phyloP scores from a whole-genome alignment of 1,140 invertebrate genomes.

The Apis dorsata region DNA sequence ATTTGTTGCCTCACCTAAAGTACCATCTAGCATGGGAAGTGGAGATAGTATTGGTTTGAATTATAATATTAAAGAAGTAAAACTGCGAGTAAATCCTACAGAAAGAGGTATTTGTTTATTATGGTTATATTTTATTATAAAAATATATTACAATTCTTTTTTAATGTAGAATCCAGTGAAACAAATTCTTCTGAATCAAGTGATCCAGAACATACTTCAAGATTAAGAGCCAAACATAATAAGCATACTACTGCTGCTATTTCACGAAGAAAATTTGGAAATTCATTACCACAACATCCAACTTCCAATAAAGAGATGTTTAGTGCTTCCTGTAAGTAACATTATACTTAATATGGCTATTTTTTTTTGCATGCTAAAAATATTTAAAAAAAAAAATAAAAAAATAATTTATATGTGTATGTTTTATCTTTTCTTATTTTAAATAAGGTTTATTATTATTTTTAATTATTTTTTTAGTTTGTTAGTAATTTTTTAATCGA shows the following conservation, averaged over 20 bases:
- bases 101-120: constrained; percentile 71
- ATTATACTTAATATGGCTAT: background rate
- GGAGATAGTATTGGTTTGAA: constrained; percentile 75
- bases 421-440: background rate
- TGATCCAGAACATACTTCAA: constrained; percentile 74
- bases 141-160: background rate
- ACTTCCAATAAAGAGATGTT: constrained; percentile 70
- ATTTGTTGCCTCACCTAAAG: constrained; percentile 91
- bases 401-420: background rate
- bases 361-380: constrained; percentile 2
- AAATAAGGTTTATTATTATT: background rate
- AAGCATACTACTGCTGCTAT: constrained; percentile 73
- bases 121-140: background rate
- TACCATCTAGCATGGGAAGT: constrained; percentile 82
- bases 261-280: constrained; percentile 76
- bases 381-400: background rate
- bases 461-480: background rate
- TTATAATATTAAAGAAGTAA: constrained; percentile 77
- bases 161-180: constrained; percentile 76
- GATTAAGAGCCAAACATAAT: constrained; percentile 73
- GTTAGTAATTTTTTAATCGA: background rate
- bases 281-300: constrained; percentile 71
- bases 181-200: constrained; percentile 78
- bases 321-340: constrained; percentile 71
- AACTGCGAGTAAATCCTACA: constrained; percentile 71